Percentiles rank a stretch among this genome's conserved stretches.
phyloP scores from a whole-genome alignment of 2,113 vertebrate genomes.

The Chitala chitala region DNA sequence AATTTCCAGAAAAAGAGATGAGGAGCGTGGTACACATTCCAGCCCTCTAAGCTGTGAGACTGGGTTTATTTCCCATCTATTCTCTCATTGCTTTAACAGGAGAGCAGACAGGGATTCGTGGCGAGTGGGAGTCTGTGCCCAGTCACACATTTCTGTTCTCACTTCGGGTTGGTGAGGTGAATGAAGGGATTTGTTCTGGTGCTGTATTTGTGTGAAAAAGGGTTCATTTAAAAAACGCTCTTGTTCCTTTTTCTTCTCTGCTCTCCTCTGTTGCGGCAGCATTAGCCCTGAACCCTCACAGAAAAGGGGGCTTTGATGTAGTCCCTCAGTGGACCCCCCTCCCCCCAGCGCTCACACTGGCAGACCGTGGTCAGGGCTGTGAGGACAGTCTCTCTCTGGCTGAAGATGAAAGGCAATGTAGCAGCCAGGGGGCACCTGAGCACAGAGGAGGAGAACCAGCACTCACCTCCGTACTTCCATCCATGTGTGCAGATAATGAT shows the following conservation, averaged over 20 bases:
- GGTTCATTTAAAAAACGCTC: slow-evolving; percentile 61
- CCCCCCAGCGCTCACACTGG: slow-evolving; percentile 75
- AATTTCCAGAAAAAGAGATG: too few relatives aligned
- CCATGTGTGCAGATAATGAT: too few relatives aligned
- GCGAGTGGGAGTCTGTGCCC: too few relatives aligned
- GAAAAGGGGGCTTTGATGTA: slow-evolving; percentile 87
- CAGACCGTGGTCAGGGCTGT: slow-evolving; percentile 72
- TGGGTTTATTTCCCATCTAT: too few relatives aligned
- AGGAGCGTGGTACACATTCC: too few relatives aligned
- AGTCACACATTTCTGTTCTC: too few relatives aligned
- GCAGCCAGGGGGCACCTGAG: slow-evolving; percentile 76
- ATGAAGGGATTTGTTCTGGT: slow-evolving; percentile 87
- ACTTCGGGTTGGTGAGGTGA: too few relatives aligned
- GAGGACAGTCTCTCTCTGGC: slow-evolving; percentile 84
- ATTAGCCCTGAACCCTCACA: slow-evolving; percentile 83
- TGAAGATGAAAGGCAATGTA: slow-evolving; percentile 79
- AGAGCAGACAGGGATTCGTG: too few relatives aligned
- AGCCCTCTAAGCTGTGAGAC: too few relatives aligned
- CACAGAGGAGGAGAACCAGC: slow-evolving; percentile 82
- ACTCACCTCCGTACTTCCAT: slow-evolving; percentile 70
- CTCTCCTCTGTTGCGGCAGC: slow-evolving; percentile 83
- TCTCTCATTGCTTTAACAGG: too few relatives aligned
- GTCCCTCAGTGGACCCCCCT: slow-evolving; percentile 68
- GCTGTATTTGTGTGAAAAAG: slow-evolving; percentile 66
- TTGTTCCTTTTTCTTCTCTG: slow-evolving; percentile 66